phyloP scores from a whole-genome alignment of 2,888 invertebrate genomes.

The Tachina fera region DNA sequence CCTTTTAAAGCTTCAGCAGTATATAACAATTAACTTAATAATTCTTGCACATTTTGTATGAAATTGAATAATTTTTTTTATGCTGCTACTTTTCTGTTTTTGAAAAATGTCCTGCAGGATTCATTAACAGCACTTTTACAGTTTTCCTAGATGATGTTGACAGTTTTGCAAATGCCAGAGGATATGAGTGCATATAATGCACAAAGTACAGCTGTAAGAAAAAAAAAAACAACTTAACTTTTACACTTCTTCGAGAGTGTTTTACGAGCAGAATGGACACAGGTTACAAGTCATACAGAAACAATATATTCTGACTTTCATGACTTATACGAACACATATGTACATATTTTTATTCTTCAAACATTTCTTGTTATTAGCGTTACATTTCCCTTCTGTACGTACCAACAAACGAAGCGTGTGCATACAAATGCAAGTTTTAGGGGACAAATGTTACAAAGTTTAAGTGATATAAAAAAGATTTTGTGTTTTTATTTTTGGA shows the following conservation, averaged over 20 bases:
- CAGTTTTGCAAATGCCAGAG: conserved; percentile 60
- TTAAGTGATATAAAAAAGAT: conserved; percentile 50
- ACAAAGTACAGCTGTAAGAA: conserved; percentile 38
- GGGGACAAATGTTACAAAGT: conserved; percentile 57
- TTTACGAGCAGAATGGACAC: conserved; percentile 55
- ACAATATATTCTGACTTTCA: conserved; percentile 12
- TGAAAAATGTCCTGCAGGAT: conserved; percentile 66
- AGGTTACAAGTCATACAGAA: conserved; percentile 54
- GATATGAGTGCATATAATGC: conserved; percentile 51
- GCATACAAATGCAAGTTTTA: conserved; percentile 42
- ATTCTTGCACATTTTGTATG: conserved; percentile 38
- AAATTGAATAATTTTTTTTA: conserved; percentile 36
- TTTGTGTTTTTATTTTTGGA: conserved; percentile 32
- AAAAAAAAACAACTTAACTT: conserved; percentile 30
- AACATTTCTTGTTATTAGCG: not conserved
- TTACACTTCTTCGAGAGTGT: conserved; percentile 43
- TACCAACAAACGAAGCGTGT: conserved; percentile 23
- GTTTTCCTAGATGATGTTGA: conserved; percentile 63
- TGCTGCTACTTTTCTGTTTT: conserved; percentile 10
- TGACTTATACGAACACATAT: not conserved
- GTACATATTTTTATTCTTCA: conserved; percentile 4
- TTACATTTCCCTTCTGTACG: not conserved
- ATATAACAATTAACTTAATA: conserved; percentile 58
- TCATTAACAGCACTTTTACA: conserved; percentile 67
- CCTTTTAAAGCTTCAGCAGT: conserved; percentile 38